Base-by-base conservation (phyloP, 1,140 invertebrate genomes). In the Diprion similis region DNA sequence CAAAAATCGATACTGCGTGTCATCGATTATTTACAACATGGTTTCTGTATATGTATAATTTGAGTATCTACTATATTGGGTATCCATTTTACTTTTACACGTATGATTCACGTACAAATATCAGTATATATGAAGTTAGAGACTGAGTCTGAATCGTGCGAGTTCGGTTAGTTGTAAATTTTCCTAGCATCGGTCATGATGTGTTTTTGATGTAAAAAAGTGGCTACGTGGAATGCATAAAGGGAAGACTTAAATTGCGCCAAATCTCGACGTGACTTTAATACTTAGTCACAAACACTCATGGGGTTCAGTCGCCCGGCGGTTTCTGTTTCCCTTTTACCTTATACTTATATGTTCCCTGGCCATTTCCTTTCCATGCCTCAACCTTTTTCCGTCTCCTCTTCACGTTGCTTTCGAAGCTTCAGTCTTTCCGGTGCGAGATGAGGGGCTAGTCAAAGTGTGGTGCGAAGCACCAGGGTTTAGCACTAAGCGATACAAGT, bases 231-330 rank as follows among this genome's bases (percentile, higher is more conserved):
- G 82, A 75, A 77, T 78, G 83, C 82, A 85, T 85, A 82, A 83
- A 78, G 83, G 80, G 81, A 71, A 68, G 78, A 71, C 77, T 84
- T 79, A 77, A 70, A 78, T 79, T 76, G 73, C 73, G 77, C 78
- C 78, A 82, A 84, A 85, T 84, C 83, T 83, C 82, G 81, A 85
- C 83, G 84, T 86, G 83, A 85, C 82, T 80, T 77, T 85, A 84
- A 84, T 84, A 84, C 81, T 51, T 77, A 77, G 75, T 79, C 74
- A 75, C 76, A 71, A 48, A 37, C 66, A 15, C 66, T 68, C 46
- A 11, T 37, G 11, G 45, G 18, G 3, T 67, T 48, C 65, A 15
- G 66, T 67, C 2, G 18, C 59, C n/a, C 65, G 17, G 47, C 7
- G 9, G 66, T 15, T 47, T 19, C n/a, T 18, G 51, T 37, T 59